phyloP scores from a whole-genome alignment of 2,888 invertebrate genomes.

The Acholoe squamosa region DNA sequence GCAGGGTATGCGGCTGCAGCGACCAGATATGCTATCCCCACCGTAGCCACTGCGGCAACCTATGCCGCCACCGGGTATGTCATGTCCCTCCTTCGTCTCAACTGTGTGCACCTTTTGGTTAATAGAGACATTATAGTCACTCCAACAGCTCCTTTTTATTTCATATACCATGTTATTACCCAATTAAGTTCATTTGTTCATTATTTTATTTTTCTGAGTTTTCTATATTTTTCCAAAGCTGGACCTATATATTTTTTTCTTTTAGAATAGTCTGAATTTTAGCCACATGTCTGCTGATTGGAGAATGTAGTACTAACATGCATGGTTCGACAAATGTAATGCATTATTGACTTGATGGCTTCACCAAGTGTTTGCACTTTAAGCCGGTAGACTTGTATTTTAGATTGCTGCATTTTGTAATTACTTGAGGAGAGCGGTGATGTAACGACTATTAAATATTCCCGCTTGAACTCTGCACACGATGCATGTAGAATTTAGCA shows the following conservation, averaged over 20 bases:
- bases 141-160: slow-evolving; percentile 60
- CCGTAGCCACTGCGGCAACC: slow-evolving; percentile 68
- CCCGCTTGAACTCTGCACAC: slow-evolving; percentile 54
- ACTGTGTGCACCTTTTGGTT: slow-evolving; percentile 63
- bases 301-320: slow-evolving; percentile 61
- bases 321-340: slow-evolving; percentile 59
- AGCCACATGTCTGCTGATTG: slow-evolving; percentile 53
- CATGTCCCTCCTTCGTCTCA: slow-evolving; percentile 63
- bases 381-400: slow-evolving; percentile 55
- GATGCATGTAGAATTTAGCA: slow-evolving; percentile 39
- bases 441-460: slow-evolving; percentile 57
- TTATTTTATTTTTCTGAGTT: neutral
- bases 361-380: slow-evolving; percentile 60
- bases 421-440: slow-evolving; percentile 43
- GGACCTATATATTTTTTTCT: slow-evolving; percentile 43
- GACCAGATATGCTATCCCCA: slow-evolving; percentile 70
- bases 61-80: slow-evolving; percentile 69
- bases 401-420: slow-evolving; percentile 61
- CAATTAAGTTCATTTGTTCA: slow-evolving; percentile 54
- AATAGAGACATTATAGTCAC: slow-evolving; percentile 59
- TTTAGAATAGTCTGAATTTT: slow-evolving; percentile 51
- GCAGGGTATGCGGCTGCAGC: slow-evolving; percentile 70
- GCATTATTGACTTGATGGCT: slow-evolving; percentile 55
- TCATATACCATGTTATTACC: slow-evolving; percentile 55
- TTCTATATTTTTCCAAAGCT: slow-evolving; percentile 52